Evolutionary conservation across 2,113 vertebrate species (phyloP), one percentile per base, ranked within the genome.

Genomic region (Poicephalus meyeri): DNA sequence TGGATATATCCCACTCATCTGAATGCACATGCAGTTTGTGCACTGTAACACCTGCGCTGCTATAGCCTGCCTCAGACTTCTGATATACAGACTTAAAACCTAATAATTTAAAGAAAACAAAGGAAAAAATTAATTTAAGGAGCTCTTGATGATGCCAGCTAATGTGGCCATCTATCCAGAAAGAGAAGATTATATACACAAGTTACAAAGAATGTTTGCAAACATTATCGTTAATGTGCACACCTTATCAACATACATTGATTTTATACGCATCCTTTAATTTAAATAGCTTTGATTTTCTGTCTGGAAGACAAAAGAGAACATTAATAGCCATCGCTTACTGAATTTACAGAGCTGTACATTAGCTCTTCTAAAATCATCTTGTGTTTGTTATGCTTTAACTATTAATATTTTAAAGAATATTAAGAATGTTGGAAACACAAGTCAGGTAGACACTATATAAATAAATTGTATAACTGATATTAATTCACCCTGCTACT

Each of bases 221-320:
- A 96, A 95, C 93, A 86, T 96, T 98, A 96, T 84, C 18, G 2
- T 91, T 96, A 97, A 97, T 93, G 92, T 96, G 91, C 93, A 86
- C 80, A 96, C 84, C 96, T 96, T 97, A 96, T 96, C 95, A 97
- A 97, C 90, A 95, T 84, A 95, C 82, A 96, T 83, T 96, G 97
- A 98, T 98, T 98, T 97, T 97, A 98, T 97, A 94, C 28, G 83
- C 95, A 97, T 98, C 96, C 90, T 98, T 98, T 97, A 94, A 89
- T 96, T 97, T 98, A 97, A 98, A 98, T 93, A 96, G 92, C 66
- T 98, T 98, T 98, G 97, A 98, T 98, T 98, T 98, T 97, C 96
- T 98, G 97, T 95, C 97, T 92, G 87, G 82, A 97, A 98, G 96
- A 98, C 94, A 97, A 97, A 98, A 97, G 96, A 96, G 88, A 97